Base-by-base conservation (phyloP, 1,140 invertebrate genomes). In the Pteromalus puparum region DNA sequence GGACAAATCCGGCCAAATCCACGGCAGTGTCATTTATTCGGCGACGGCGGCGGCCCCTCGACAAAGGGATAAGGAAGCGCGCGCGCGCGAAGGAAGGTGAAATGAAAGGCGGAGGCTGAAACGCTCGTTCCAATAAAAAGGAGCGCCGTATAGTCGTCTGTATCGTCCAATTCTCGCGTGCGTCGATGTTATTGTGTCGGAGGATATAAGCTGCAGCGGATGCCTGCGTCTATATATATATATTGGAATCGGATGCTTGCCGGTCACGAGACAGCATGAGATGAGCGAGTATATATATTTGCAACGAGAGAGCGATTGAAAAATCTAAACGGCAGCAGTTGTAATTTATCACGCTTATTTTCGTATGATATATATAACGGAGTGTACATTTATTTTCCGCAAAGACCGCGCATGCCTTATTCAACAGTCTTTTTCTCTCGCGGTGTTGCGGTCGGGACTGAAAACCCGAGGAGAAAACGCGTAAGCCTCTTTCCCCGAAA, bases 1-100 rank as follows among this genome's bases (percentile, higher is more conserved):
- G 28, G 73, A 61, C 81, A 82, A 82, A 82, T 82, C 81, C 73
- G 21, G 18, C 73, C 4, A 75, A 82, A 82, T 82, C 81, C 72
- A 28, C 28, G 73, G 4, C 24, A 65, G 68, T 75, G 65, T 82
- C 81, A 75, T 82, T 82, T 82, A 75, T 82, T 82, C 74, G 73
- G n/a, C 34, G 30, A 26, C 73, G 30, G 30, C 30, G 4, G 6
- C 3, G 38, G 38, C 15, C 38, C 26, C 28, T 28, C 67, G 67
- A 30, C 67, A 30, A 30, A 30, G 67, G 67, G 67, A 70, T n/a
- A 70, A 74, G 72, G 13, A 38, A 74, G 34, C 26, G 72, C 34
- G 28, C 24, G 26, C 38, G 38, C 26, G 68, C 72, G 4, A 42
- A 28, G 73, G n/a, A 75, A 28, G 38, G 46, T 12, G 67, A 70